phyloP scores from a whole-genome alignment of 2,797 vertebrate genomes.

The Coreius guichenoti region DNA sequence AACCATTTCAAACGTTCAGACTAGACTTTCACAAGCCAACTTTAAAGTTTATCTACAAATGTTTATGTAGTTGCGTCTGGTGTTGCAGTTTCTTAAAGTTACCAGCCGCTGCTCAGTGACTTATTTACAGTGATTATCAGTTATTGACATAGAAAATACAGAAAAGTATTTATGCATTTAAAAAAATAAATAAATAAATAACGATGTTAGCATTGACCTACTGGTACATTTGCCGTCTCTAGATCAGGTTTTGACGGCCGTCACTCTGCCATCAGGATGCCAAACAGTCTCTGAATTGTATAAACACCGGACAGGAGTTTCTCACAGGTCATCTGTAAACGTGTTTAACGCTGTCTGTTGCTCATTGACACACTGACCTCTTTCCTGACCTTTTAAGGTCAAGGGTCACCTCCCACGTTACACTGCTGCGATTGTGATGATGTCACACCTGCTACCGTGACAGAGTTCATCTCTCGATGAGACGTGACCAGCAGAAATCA shows the following conservation, averaged over 20 bases:
- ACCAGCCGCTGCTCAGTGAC: not conserved
- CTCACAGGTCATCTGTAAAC: not conserved
- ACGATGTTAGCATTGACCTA: too few relatives aligned
- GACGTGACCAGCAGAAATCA: not conserved
- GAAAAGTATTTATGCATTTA: too few relatives aligned
- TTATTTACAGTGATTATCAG: too few relatives aligned
- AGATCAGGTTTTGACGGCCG: too few relatives aligned
- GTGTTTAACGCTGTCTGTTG: not conserved
- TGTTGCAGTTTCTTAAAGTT: not conserved
- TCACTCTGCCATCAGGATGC: too few relatives aligned
- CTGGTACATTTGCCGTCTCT: too few relatives aligned
- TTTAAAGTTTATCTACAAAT: too few relatives aligned
- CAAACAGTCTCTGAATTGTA: too few relatives aligned
- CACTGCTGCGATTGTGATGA: not conserved
- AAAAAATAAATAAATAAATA: too few relatives aligned
- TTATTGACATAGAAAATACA: too few relatives aligned
- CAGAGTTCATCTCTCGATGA: not conserved
- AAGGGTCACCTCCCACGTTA: constrained; percentile 39
- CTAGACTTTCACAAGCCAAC: too few relatives aligned
- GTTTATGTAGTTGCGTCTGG: not conserved
- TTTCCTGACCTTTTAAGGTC: constrained; percentile 17
- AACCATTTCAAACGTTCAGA: not conserved
- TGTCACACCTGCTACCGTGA: not conserved
- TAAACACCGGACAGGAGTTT: not conserved
- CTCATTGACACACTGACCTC: not conserved